A percentile compares a stretch with the other conserved stretches of the same genome.
These are phyloP conservation scores for Drosophila erecta DNA, from an alignment of 1,140 invertebrate genomes.

Conservation along the genomic window DNA sequence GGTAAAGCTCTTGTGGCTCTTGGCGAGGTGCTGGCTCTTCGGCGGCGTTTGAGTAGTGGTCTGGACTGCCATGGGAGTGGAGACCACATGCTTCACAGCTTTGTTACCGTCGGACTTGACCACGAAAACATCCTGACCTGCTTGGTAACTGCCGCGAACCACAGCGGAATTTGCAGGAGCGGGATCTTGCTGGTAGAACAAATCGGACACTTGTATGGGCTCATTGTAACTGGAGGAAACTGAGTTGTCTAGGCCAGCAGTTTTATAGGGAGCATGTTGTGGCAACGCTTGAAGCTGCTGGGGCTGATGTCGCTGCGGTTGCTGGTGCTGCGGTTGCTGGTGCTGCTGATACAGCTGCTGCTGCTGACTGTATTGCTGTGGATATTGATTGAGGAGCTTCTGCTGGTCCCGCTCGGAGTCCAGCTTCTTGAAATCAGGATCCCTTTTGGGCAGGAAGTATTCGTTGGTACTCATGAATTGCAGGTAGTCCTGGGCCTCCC, in stretches of 20 bases:
- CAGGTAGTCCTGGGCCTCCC: conserved; percentile 73
- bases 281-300: conserved; percentile 31
- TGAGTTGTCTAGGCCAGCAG: conserved; percentile 35
- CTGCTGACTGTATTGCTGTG: conserved; percentile 36
- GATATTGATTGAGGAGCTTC: conserved; percentile 38
- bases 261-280: conserved; percentile 13
- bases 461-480: conserved; percentile 81
- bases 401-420: conserved; percentile 67
- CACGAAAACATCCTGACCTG: conserved; percentile 72
- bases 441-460: conserved; percentile 73
- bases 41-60: conserved; percentile 41
- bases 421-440: conserved; percentile 72
- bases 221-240: conserved; percentile 62
- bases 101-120: conserved; percentile 80
- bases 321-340: conserved; percentile 20
- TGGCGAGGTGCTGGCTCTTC: conserved; percentile 41
- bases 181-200: conserved; percentile 78
- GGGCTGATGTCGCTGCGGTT: conserved; percentile 11
- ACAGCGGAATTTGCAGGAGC: conserved; percentile 55
- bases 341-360: conserved; percentile 12
- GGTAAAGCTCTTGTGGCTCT: conserved; percentile 46
- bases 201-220: conserved; percentile 68
- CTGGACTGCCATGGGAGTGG: conserved; percentile 36
- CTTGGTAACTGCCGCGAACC: conserved; percentile 78
- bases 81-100: conserved; percentile 71